Percentiles rank a stretch among this genome's conserved stretches.
These are phyloP conservation scores for Nasonia giraulti DNA, from an alignment of 1,140 invertebrate genomes.

Conservation along the genomic window DNA sequence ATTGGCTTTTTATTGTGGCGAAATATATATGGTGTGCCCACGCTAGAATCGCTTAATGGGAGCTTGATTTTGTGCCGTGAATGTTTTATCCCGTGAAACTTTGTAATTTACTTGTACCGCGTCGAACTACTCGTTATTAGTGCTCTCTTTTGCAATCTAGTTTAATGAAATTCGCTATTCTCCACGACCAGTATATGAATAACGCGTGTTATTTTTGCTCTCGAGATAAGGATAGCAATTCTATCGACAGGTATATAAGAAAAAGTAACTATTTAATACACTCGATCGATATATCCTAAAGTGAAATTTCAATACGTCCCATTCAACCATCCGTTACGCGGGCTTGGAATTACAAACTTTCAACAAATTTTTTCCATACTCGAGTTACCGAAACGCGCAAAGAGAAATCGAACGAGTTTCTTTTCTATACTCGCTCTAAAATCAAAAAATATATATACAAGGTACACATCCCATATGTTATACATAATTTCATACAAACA, in stretches of 20 bases:
- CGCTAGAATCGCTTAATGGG: background rate
- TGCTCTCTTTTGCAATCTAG: background rate
- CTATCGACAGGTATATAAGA: background rate
- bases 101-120: background rate
- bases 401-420: background rate
- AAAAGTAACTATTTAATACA: background rate
- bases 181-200: background rate
- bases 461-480: background rate
- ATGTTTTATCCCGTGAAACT: background rate
- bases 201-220: background rate
- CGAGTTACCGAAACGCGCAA: background rate
- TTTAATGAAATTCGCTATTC: background rate
- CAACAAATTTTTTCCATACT: background rate
- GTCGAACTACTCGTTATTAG: background rate
- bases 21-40: background rate
- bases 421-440: background rate
- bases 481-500: background rate
- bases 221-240: background rate
- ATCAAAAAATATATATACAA: background rate
- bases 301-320: background rate
- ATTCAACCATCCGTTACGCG: background rate
- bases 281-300: background rate
- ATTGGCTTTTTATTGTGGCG: background rate
- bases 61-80: background rate
- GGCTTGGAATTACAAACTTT: background rate